These are phyloP conservation scores for Drosophila algonquin DNA, from an alignment of 2,888 invertebrate species.

Conservation along the genomic window DNA sequence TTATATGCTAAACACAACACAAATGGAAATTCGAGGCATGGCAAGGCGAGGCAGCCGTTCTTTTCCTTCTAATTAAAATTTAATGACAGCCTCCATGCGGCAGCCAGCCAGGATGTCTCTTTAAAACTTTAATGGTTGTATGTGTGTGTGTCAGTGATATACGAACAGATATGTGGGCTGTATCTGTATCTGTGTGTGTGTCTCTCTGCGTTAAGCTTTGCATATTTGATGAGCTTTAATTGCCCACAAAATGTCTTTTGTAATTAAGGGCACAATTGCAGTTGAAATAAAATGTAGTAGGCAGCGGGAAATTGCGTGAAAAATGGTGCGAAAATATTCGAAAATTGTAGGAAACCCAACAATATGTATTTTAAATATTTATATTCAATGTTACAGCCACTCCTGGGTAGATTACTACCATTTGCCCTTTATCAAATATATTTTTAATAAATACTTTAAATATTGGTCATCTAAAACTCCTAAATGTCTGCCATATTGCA, in stretches of 20 bases:
- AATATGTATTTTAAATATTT: not conserved
- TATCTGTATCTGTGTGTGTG: not conserved
- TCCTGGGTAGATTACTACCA: too few species aligned
- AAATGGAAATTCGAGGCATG: not conserved
- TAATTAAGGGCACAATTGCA: not conserved
- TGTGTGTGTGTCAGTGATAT: not conserved
- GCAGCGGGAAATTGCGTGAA: not conserved
- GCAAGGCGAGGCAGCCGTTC: conserved; percentile 2
- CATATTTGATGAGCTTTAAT: not conserved
- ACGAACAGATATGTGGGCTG: not conserved
- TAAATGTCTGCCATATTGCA: not conserved
- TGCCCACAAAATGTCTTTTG: not conserved
- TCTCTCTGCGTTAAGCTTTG: not conserved
- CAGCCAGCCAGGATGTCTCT: not conserved
- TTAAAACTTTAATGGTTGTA: not conserved
- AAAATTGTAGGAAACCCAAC: not conserved
- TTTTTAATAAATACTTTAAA: not conserved
- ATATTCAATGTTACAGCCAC: too few species aligned
- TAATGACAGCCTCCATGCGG: conserved; percentile 19
- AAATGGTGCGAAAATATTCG: not conserved
- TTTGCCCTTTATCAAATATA: not conserved
- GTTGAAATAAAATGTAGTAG: not conserved
- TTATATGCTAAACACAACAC: conserved; percentile 29
- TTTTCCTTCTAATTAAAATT: conserved; percentile 34
- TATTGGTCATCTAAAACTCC: not conserved